Conservation (phyloP, 2,888 invertebrate species). For the Slavum lentiscoides region DNA sequence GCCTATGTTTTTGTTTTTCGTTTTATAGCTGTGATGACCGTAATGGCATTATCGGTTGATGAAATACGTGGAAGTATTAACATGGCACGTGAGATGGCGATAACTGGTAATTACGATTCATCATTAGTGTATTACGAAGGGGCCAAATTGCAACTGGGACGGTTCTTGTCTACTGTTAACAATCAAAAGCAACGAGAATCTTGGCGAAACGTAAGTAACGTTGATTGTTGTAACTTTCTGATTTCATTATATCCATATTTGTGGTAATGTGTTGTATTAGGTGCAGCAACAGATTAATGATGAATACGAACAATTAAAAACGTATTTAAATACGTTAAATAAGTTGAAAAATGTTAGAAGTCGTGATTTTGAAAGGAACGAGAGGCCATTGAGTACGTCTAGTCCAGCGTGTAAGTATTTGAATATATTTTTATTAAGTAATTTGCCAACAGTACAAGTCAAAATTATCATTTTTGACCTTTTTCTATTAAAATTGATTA, state of each 20-base stretch:
- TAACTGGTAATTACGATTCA: constrained; percentile 94
- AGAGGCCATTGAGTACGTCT: constrained; percentile 46
- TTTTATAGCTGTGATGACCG: constrained; percentile 58
- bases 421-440: not conserved
- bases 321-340: constrained; percentile 71
- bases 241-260: constrained; percentile 6
- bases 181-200: constrained; percentile 82
- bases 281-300: constrained; percentile 84
- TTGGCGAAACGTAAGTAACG: constrained; percentile 69
- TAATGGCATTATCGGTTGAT: constrained; percentile 85
- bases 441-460: not conserved
- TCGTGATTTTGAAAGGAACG: constrained; percentile 40
- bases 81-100: constrained; percentile 90
- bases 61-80: constrained; percentile 95
- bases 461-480: not conserved
- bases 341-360: constrained; percentile 33
- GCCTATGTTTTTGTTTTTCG: not conserved
- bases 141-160: constrained; percentile 86
- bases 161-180: constrained; percentile 76
- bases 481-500: not conserved
- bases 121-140: constrained; percentile 92
- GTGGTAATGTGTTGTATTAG: constrained; percentile 61
- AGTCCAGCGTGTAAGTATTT: constrained; percentile 42
- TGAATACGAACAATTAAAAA: constrained; percentile 89
- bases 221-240: not conserved